These are phyloP conservation scores for Trogon surrucura DNA, from an alignment of 2,113 vertebrate genomes.

Conservation along the genomic window DNA sequence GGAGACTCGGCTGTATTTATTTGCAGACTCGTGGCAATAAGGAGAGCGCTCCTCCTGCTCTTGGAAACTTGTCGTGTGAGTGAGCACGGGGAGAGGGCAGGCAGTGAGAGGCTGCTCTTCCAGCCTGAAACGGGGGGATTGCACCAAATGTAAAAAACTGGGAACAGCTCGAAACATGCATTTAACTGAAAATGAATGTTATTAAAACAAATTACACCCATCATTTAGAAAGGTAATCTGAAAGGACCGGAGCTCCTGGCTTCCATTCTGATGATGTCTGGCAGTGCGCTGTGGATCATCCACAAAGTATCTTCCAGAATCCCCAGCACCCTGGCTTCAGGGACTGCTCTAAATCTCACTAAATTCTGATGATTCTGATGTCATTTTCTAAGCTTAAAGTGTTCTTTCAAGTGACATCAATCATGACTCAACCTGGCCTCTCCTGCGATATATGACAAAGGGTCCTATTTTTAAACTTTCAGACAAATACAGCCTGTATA, in stretches of 20 bases:
- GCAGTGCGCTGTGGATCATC: slow-evolving; percentile 38
- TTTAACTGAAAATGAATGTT: slow-evolving; percentile 15
- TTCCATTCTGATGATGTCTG: slow-evolving; percentile 39
- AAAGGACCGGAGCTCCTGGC: slow-evolving; percentile 42
- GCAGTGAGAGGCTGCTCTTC: neutral
- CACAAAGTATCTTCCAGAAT: slow-evolving; percentile 40
- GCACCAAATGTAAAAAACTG: neutral
- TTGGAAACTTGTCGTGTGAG: slow-evolving; percentile 19
- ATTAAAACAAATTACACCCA: slow-evolving; percentile 21
- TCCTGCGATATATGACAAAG: slow-evolving; percentile 50
- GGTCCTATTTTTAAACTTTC: slow-evolving; percentile 66
- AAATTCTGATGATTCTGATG: slow-evolving; percentile 60
- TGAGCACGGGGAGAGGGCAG: slow-evolving; percentile 26
- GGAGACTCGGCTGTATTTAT: slow-evolving; percentile 24
- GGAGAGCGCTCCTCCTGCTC: slow-evolving; percentile 11
- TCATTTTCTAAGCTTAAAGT: slow-evolving; percentile 58
- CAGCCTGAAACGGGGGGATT: neutral
- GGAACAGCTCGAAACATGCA: neutral
- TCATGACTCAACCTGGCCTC: slow-evolving; percentile 55
- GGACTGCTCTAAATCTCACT: neutral
- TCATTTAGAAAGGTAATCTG: slow-evolving; percentile 28
- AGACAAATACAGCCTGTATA: slow-evolving; percentile 25
- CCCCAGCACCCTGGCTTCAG: slow-evolving; percentile 28
- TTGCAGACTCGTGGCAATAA: neutral
- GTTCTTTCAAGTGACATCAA: slow-evolving; percentile 68